Base-by-base conservation (phyloP, 2,888 invertebrate species). In the Stegana nigrithorax region DNA sequence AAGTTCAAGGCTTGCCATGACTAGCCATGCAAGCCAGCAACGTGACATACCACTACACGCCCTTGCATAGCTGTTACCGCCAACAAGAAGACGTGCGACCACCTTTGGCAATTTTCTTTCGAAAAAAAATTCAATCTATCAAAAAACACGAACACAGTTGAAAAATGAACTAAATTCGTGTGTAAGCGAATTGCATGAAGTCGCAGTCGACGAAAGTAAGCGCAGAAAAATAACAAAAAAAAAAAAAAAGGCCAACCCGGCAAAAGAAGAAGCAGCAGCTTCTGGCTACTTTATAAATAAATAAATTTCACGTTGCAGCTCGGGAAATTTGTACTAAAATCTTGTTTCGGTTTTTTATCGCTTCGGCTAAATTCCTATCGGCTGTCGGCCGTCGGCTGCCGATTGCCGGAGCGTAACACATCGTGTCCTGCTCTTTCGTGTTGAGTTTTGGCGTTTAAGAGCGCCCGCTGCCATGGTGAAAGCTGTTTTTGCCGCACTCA, bases 271-370 rank as follows among this genome's bases (percentile, higher is more conserved):
- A n/a, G n/a, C n/a, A n/a, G n/a, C n/a, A n/a, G n/a, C n/a, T n/a
- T n/a, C n/a, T n/a, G n/a, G n/a, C n/a, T n/a, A 64, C 65, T 67
- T 68, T 65, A 75, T 75, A 78, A 75, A 75, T 75, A 73, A 75
- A 78, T 78, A 75, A 78, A 75, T 69, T 70, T 67, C 67, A 70
- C 73, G 67, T 73, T 68, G 64, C 63, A 60, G 50, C 59, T 53
- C 53, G 32, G 39, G 32, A 32, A 55, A 36, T 55, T 55, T 55
- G 53, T 55, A 55, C 53, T 55, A 55, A 51, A 55, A 47, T 27
- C 17, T n/a, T n/a, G n/a, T n/a, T n/a, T n/a, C n/a, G n/a, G n/a
- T n/a, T n/a, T n/a, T n/a, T n/a, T n/a, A n/a, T n/a, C n/a, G n/a
- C n/a, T n/a, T n/a, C n/a, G n/a, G n/a, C n/a, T n/a, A n/a, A n/a